Conservation (phyloP, 2,797 vertebrate species). For the Onychomys torridus region DNA sequence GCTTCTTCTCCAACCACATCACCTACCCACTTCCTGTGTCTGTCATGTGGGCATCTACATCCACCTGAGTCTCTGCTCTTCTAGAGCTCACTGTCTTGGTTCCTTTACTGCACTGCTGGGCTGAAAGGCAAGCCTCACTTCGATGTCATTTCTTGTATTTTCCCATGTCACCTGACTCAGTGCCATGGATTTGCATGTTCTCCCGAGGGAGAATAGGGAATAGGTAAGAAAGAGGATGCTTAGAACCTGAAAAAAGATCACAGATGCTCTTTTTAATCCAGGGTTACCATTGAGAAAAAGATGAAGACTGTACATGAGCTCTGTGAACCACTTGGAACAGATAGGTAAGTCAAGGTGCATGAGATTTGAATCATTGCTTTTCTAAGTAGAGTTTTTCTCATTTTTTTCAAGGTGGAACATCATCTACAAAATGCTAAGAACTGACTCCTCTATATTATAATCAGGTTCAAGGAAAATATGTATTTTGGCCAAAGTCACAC, state of each 20-base stretch:
- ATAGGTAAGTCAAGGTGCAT: background rate
- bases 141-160: background rate
- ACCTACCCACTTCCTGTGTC: background rate
- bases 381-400: background rate
- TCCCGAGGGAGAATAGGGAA: background rate
- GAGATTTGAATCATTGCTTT: constrained; percentile 15
- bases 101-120: background rate
- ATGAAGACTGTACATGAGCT: background rate
- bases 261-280: background rate
- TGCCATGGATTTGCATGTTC: background rate
- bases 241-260: background rate
- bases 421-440: constrained; percentile 11
- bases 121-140: background rate
- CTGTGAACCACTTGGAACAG: background rate
- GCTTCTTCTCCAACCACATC: background rate
- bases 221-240: background rate
- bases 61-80: background rate
- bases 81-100: background rate
- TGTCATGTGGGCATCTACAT: background rate
- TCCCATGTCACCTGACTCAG: background rate
- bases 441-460: background rate
- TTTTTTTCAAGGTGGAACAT: constrained; percentile 25
- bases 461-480: background rate
- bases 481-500: background rate
- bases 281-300: background rate